Percentiles rank a stretch among this genome's conserved stretches.
phyloP scores from a whole-genome alignment of 2,888 invertebrate genomes.

The Fragum whitleyi region DNA sequence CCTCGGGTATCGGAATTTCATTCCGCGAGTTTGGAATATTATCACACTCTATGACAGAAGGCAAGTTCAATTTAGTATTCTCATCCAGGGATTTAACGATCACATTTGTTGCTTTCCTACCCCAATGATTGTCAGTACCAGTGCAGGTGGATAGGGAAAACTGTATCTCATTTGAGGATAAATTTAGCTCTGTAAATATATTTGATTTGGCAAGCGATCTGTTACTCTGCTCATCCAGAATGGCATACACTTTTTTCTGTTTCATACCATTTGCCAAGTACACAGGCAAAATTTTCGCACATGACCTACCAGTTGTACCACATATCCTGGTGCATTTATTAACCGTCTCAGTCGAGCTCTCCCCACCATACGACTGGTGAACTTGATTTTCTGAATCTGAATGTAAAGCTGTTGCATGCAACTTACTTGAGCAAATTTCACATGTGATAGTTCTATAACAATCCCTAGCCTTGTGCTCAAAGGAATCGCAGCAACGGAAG shows the following conservation, averaged over 20 bases:
- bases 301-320: neutral
- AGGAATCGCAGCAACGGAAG: neutral
- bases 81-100: neutral
- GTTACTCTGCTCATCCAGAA: constrained; percentile 5
- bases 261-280: neutral
- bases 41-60: neutral
- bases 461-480: neutral
- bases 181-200: neutral
- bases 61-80: neutral
- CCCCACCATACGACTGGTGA: neutral
- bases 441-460: neutral
- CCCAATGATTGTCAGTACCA: neutral
- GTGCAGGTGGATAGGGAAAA: neutral
- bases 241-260: neutral
- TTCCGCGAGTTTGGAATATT: neutral
- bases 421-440: neutral
- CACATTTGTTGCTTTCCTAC: neutral
- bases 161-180: neutral
- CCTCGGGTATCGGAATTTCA: constrained; percentile 2
- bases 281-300: neutral
- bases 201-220: neutral
- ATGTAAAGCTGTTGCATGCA: neutral
- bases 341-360: neutral
- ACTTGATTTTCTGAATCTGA: neutral
- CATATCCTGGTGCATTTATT: neutral